Base-by-base conservation (phyloP, 1,140 invertebrate genomes). In the Cheumatopsyche charites region DNA sequence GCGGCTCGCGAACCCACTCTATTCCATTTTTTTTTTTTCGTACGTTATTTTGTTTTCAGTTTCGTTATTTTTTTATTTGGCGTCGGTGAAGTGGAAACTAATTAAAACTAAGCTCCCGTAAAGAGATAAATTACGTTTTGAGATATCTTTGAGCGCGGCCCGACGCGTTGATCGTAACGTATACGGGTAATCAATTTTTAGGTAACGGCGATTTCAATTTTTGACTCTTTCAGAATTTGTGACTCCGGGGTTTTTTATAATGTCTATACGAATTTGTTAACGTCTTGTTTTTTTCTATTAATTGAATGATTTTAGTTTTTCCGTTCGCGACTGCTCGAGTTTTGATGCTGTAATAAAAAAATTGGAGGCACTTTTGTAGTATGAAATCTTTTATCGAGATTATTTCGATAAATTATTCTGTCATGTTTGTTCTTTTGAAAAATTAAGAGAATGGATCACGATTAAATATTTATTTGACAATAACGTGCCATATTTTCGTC, bases 71-170 rank as follows among this genome's bases (percentile, higher is more conserved):
- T 52, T 52, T 52, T 52, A 17, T 52, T 52, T 52, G n/a, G 47
- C 47, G 15, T 52, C 19, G 1, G 15, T 19, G 7, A 65, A 67
- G 55, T 66, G 61, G 62, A 73, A 73, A 73, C 62, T 73, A 73
- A 73, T 73, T 73, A 73, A 73, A 69, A 45, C 62, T 26, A 63
- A 69, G 72, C 72, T 73, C 72, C 72, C 67, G 72, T 73, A 70
- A 62, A 67, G 72, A 65, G 67, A 67, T 70, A 70, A 70, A 73
- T 73, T 70, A 70, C 62, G 45, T 61, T 23, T 61, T 21, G 17
- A 43, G 25, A 43, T 42, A 41, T 36, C 43, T 65, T n/a, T n/a
- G n/a, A n/a, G 25, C 42, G 13, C 25, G 62, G 13, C 3, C 29
- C 29, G 29, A 36, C 29, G 29, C 62, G 62, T 15, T 42, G 41